A percentile compares a stretch with the other conserved stretches of the same genome.
These are phyloP conservation scores for Tenebrio molitor DNA, from an alignment of 1,140 invertebrate species.

Conservation along the genomic window DNA sequence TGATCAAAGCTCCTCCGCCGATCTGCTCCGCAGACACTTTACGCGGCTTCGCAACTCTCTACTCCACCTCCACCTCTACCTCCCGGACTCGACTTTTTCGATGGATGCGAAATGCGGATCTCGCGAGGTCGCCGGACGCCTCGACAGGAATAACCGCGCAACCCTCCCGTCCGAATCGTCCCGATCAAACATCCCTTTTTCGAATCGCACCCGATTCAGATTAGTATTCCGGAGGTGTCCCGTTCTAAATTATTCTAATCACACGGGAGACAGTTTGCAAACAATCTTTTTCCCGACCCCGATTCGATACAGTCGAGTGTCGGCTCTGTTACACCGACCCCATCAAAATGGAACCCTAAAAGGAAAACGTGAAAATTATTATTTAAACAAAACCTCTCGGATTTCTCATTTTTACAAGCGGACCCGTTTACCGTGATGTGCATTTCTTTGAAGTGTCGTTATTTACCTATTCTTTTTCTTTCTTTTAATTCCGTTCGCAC, in stretches of 20 bases:
- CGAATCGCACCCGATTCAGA: constrained; percentile 7
- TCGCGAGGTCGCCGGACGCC: too few relatives aligned
- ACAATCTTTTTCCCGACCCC: constrained; percentile 10
- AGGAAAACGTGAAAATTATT: background rate
- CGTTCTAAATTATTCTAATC: constrained; percentile 23
- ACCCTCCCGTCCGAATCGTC: too few relatives aligned
- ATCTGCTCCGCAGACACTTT: constrained; percentile 51
- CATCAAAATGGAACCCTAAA: constrained; percentile 8
- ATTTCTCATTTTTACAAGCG: too few relatives aligned
- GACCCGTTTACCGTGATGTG: too few relatives aligned
- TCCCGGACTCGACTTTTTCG: constrained; percentile 12
- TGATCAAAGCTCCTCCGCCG: constrained; percentile 57
- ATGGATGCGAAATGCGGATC: too few relatives aligned
- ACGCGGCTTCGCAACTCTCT: constrained; percentile 45
- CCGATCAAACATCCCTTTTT: constrained; percentile 7
- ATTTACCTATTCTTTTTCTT: constrained; percentile 26
- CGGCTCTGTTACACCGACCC: background rate
- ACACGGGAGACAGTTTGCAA: constrained; percentile 27
- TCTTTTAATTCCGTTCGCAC: constrained; percentile 13
- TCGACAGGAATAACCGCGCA: too few relatives aligned
- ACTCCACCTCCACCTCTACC: too few relatives aligned
- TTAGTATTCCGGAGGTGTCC: background rate
- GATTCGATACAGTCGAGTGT: constrained; percentile 1
- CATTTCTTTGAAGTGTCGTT: too few relatives aligned
- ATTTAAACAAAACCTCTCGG: constrained; percentile 5